Evolutionary conservation across 2,888 invertebrate genomes (phyloP).

Genomic region (Allophyes oxyacanthae): DNA sequence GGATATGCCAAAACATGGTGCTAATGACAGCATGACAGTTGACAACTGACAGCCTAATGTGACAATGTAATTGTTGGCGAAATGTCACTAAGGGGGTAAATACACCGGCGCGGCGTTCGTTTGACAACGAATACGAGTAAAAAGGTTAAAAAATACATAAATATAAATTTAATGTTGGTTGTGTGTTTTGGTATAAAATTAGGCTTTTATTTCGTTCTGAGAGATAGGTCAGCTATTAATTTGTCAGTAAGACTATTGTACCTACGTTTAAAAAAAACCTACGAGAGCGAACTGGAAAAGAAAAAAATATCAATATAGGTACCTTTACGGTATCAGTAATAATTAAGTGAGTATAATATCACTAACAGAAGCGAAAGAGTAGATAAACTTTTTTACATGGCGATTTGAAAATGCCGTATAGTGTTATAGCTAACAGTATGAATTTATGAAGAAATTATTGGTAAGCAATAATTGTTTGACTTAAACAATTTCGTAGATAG

Average conservation of each 20-base stretch:
- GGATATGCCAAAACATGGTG: constrained; percentile 54
- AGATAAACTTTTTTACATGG: too few relatives aligned
- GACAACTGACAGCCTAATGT: constrained; percentile 66
- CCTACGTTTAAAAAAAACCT: too few relatives aligned
- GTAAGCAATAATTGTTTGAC: constrained; percentile 3
- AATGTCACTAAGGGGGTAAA: constrained; percentile 60
- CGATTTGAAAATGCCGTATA: too few relatives aligned
- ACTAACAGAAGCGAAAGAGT: not conserved
- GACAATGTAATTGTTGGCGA: constrained; percentile 69
- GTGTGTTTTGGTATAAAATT: constrained; percentile 11
- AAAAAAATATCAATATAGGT: too few relatives aligned
- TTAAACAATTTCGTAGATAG: not conserved
- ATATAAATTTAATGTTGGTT: constrained; percentile 3
- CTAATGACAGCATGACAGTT: constrained; percentile 59
- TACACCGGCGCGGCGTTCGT: constrained; percentile 19
- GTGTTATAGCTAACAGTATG: too few relatives aligned
- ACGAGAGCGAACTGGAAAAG: too few relatives aligned
- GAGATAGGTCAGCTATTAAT: constrained; percentile 16
- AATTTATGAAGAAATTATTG: not conserved
- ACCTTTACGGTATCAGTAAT: too few relatives aligned
- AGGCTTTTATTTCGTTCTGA: constrained; percentile 10
- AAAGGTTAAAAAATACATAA: constrained; percentile 8
- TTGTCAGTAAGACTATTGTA: too few relatives aligned
- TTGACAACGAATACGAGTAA: constrained; percentile 11
- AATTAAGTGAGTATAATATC: too few relatives aligned